phyloP scores from a whole-genome alignment of 2,888 invertebrate genomes.

The Morpho deidamia region DNA sequence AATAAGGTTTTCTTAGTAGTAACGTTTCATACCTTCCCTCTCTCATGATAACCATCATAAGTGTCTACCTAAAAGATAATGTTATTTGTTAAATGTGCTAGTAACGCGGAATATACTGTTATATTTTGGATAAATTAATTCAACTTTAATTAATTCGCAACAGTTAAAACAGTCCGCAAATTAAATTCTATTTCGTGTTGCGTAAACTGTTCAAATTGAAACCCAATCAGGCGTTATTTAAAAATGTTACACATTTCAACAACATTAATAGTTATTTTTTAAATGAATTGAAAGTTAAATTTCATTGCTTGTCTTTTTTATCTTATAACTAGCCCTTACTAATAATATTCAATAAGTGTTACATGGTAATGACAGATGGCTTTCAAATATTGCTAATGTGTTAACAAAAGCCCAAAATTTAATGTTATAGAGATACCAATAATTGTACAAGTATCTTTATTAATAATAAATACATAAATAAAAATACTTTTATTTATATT shows the following conservation, averaged over 20 bases:
- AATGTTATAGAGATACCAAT: too few species aligned
- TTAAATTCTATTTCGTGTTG: constrained; percentile 14
- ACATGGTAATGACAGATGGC: too few species aligned
- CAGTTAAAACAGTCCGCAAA: constrained; percentile 8
- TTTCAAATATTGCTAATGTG: too few species aligned
- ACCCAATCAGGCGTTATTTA: not conserved
- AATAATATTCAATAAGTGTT: too few species aligned
- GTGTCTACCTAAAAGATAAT: constrained; percentile 70
- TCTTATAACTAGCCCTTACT: too few species aligned
- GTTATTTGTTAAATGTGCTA: constrained; percentile 36
- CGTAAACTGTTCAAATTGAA: not conserved
- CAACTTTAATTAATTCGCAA: constrained; percentile 8
- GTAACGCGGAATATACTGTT: constrained; percentile 17
- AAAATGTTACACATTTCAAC: not conserved
- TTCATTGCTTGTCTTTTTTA: too few species aligned
- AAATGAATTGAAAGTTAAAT: too few species aligned
- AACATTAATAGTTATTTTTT: not conserved
- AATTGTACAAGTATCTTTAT: too few species aligned
- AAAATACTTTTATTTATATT: too few species aligned
- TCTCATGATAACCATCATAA: constrained; percentile 64
- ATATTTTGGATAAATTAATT: constrained; percentile 2
- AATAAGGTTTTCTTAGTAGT: not conserved
- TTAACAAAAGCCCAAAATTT: too few species aligned
- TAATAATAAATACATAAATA: too few species aligned
- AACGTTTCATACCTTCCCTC: constrained; percentile 59